These are phyloP conservation scores for Myotis myotis DNA, from an alignment of 2,797 vertebrate species.

Conservation along the genomic window DNA sequence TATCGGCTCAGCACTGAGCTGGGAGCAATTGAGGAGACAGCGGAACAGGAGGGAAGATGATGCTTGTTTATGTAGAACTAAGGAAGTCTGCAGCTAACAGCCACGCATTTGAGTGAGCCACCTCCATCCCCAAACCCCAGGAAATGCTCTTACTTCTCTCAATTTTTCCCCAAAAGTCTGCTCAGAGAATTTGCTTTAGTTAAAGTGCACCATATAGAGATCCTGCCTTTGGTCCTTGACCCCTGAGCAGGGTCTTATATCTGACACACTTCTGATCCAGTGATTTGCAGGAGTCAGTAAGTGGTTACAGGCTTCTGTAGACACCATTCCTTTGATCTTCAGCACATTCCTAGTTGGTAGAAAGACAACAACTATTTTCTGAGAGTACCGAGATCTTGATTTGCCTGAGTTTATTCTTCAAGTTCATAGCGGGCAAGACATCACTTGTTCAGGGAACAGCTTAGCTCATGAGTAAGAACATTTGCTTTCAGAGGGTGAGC, in stretches of 20 bases:
- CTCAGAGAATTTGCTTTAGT: background rate
- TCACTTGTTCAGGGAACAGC: background rate
- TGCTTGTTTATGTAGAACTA: background rate
- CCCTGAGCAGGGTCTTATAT: background rate
- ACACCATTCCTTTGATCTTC: background rate
- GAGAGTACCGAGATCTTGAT: background rate
- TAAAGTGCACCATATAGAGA: too few species aligned
- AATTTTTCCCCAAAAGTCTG: background rate
- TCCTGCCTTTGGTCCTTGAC: rapidly evolving
- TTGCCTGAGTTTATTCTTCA: background rate
- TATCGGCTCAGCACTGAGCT: background rate
- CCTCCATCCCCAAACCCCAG: rapidly evolving
- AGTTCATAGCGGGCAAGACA: background rate
- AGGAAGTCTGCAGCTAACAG: rapidly evolving
- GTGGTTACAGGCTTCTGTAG: background rate
- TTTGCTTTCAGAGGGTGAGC: background rate
- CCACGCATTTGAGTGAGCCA: background rate
- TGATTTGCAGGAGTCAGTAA: background rate
- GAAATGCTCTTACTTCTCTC: background rate
- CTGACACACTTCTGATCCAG: background rate
- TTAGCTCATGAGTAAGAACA: background rate
- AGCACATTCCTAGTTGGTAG: background rate
- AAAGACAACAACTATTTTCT: background rate
- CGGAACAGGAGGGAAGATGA: rapidly evolving
- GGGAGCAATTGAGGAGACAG: background rate